Base-by-base conservation (phyloP, 1,140 invertebrate genomes). In the Lepidurus arcticus region DNA sequence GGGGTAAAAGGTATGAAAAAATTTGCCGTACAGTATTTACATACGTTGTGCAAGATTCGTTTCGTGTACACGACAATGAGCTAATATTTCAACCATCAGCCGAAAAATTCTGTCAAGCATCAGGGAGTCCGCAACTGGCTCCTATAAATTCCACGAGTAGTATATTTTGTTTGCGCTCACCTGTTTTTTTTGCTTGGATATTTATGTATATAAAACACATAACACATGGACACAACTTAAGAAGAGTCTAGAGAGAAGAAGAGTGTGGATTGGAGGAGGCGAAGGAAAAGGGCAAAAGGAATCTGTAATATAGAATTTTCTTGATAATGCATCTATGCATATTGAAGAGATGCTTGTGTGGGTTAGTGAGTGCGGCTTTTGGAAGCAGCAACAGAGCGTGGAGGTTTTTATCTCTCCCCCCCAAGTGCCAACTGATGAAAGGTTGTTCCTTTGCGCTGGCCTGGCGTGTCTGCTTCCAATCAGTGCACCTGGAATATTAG, bases 401-500 rank as follows among this genome's bases (percentile, higher is more conserved):
- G 53, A 34, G 53, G 53, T 65, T 65, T 65, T 65, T 65, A 65
- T 65, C 53, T 65, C 21, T 65, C 8, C 53, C 53, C 53, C 53
- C 53, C 53, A 65, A 65, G 53, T 65, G 53, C 53, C 53, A 65
- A 65, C 53, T 65, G 53, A 65, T 65, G 53, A 65, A 65, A 65
- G 53, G 53, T 65, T 65, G 53, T 65, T 65, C 53, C 53, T 65
- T 65, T 65, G 53, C 53, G 53, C n/a, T 65, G 53, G 53, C 53
- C 21, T 65, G 53, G 53, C 53, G 53, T 65, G 53, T 65, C 53
- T 65, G 53, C 53, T 65, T 65, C 53, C 53, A 65, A 65, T 65
- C 53, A 65, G 53, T 65, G 53, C 53, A 65, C 53, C 53, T 65
- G 53, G 53, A 65, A 65, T 65, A 65, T 13, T 34, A 65, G 53